Conservation (phyloP, 2,113 vertebrate genomes). For the Solenodon paradoxus region DNA sequence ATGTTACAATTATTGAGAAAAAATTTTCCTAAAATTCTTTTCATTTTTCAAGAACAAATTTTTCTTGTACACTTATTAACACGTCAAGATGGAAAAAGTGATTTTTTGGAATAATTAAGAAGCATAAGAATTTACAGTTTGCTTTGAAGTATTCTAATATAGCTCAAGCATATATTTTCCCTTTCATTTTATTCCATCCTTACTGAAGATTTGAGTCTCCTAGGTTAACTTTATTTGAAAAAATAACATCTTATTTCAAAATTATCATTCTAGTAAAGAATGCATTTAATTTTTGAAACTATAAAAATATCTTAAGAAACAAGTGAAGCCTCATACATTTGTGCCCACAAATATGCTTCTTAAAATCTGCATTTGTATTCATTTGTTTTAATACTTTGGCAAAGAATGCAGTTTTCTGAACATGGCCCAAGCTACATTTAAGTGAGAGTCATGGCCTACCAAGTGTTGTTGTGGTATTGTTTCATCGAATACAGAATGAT, state of each 20-base stretch:
- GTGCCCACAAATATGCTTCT: not conserved
- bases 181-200: slow-evolving; percentile 12
- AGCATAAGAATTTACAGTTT: not conserved
- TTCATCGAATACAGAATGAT: not conserved
- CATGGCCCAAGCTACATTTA: not conserved
- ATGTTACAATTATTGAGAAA: not conserved
- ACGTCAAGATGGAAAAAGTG: not conserved
- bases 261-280: not conserved
- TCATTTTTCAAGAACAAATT: slow-evolving; percentile 3
- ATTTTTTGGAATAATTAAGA: slow-evolving; percentile 30
- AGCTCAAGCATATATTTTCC: not conserved
- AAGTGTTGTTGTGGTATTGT: not conserved
- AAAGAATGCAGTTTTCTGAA: not conserved
- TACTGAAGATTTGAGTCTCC: not conserved
- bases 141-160: not conserved
- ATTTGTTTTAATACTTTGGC: slow-evolving; percentile 23
- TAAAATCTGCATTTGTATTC: not conserved
- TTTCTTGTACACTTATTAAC: not conserved
- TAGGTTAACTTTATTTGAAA: slow-evolving; percentile 55
- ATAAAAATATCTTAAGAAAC: slow-evolving; percentile 15
- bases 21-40: not conserved
- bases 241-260: slow-evolving; percentile 18
- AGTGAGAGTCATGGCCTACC: not conserved
- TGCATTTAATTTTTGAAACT: slow-evolving; percentile 34
- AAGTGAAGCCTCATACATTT: not conserved